Evolutionary conservation across 2,113 vertebrate species (phyloP), one percentile per base, ranked within the genome.

Genomic region (Hippocampus comes): DNA sequence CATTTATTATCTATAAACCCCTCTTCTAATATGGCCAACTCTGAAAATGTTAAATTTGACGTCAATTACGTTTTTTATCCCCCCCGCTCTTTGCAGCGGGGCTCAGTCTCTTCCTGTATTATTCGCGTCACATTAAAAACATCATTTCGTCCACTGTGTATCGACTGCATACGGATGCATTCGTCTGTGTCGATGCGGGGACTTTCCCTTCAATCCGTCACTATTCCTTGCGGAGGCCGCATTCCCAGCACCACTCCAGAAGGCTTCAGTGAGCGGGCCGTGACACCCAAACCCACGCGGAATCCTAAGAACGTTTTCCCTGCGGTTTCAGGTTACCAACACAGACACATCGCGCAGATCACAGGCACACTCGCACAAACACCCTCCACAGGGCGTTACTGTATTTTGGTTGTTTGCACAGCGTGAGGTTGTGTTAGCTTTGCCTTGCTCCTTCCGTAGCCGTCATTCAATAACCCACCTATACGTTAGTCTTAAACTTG

Each of bases 221-320:
- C 78, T 83, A 75, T 77, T 85, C 82, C 72, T 68, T 83, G 81
- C 60, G 30, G 79, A 78, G 80, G 84, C 82, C 38, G 25, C 83
- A 84, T 89, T 91, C 89, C 85, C 84, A 77, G 77, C 78, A 85
- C 79, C 81, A 85, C 81, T 90, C 83, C 10, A 14, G 43, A 66
- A 87, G 86, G 83, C 86, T 87, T 73, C 82, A 88, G 86, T 73
- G 72, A 86, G 86, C 49, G 64, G 85, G 76, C 81, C 82, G 80
- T 66, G 85, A 90, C 85, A 88, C 85, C 43, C 86, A 86, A 90
- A 87, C 90, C 86, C 86, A 90, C 86, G 79, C 84, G 87, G 88
- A 91, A 91, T 91, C 86, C 83, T 80, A 88, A 79, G 90, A 91
- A 90, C 87, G 86, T 88, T 91, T 90, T 91, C 86, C 86, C 78